These are phyloP conservation scores for Percopsis omiscomaycus DNA, from an alignment of 2,797 vertebrate genomes.

Conservation along the genomic window DNA sequence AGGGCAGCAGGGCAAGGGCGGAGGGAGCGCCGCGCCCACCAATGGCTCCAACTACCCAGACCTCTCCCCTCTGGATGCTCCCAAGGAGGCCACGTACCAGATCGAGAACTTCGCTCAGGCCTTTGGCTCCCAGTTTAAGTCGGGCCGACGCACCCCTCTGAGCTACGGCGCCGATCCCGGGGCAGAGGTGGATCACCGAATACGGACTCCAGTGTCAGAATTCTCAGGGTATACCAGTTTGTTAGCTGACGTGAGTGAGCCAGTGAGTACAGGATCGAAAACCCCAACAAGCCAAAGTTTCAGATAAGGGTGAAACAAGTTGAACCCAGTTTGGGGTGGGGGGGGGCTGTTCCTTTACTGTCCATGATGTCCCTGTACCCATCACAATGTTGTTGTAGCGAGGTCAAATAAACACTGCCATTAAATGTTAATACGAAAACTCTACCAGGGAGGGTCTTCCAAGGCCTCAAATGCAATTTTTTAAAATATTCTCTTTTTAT, in stretches of 20 bases:
- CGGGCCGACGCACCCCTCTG: conserved; percentile 94
- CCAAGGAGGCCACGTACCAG: conserved; percentile 95
- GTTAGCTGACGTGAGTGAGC: conserved; percentile 98
- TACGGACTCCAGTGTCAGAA: conserved; percentile 98
- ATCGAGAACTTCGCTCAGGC: conserved; percentile 99
- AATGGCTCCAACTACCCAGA: conserved; percentile 86
- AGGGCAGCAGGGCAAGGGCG: conserved; percentile 86
- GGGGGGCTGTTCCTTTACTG: conserved; percentile 57
- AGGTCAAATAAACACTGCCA: conserved; percentile 90
- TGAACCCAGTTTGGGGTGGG: conserved; percentile 80
- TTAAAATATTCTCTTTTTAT: conserved; percentile 73
- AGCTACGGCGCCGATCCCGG: conserved; percentile 88
- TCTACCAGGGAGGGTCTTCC: conserved; percentile 94
- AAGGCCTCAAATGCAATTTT: conserved; percentile 98
- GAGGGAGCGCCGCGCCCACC: conserved; percentile 54
- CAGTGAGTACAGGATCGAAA: conserved; percentile 98
- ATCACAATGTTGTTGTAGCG: conserved; percentile 79
- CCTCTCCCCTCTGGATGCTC: conserved; percentile 87
- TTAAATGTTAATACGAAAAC: conserved; percentile 96
- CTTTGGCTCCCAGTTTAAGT: conserved; percentile 98
- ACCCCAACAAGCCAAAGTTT: conserved; percentile 99
- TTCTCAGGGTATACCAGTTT: conserved; percentile 99
- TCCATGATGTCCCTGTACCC: conserved; percentile 50
- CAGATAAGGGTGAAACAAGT: conserved; percentile 90
- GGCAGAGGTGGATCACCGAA: conserved; percentile 92